Conservation (phyloP, 2,888 invertebrate genomes). For the Xanthia togata region DNA sequence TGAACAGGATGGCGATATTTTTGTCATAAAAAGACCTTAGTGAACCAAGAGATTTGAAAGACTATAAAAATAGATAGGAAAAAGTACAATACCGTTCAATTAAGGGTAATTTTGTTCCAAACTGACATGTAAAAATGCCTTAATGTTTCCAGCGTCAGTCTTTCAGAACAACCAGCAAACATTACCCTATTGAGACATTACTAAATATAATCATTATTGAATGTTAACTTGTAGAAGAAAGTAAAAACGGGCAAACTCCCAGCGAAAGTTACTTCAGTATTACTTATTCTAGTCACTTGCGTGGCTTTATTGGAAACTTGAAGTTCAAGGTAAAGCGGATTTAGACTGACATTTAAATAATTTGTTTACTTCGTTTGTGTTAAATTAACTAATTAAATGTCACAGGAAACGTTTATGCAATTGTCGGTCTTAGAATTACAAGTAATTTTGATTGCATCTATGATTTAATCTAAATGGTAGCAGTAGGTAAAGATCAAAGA, state of each 20-base stretch:
- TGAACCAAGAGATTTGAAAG: background rate
- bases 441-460: conserved; percentile 26
- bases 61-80: background rate
- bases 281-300: conserved; percentile 26
- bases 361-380: conserved; percentile 1
- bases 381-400: conserved; percentile 12
- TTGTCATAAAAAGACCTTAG: background rate
- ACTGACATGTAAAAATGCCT: no score
- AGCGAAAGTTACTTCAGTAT: conserved; percentile 38
- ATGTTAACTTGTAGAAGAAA: conserved; percentile 40
- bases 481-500: conserved; percentile 18
- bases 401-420: conserved; percentile 20
- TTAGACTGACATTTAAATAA: conserved; percentile 34
- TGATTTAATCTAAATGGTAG: conserved; percentile 14
- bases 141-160: background rate
- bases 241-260: conserved; percentile 15
- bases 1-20: background rate
- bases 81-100: background rate
- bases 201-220: background rate
- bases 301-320: conserved; percentile 5
- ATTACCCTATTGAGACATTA: background rate
- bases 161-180: background rate
- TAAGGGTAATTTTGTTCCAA: no score
- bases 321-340: conserved; percentile 54
- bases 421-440: conserved; percentile 12